phyloP scores from a whole-genome alignment of 2,113 vertebrate species.

The Agapornis roseicollis region DNA sequence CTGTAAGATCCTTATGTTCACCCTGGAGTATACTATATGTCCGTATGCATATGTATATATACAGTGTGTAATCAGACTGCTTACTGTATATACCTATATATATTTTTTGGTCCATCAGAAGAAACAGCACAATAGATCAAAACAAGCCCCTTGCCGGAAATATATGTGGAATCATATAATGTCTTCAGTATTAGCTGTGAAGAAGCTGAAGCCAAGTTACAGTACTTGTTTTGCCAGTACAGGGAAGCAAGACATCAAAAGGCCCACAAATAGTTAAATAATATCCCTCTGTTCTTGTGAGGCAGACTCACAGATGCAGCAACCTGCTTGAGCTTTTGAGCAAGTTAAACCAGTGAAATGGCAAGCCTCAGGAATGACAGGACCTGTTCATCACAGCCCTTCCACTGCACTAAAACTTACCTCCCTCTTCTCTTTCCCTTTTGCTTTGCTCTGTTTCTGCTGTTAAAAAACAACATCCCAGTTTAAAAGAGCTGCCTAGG shows the following conservation, averaged over 20 bases:
- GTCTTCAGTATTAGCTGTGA: neutral
- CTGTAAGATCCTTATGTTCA: accelerated
- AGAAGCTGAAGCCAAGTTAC: neutral
- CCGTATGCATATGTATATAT: too few species aligned
- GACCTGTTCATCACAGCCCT: neutral
- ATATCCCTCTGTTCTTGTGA: neutral
- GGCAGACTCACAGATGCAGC: neutral
- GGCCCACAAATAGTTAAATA: constrained; percentile 24
- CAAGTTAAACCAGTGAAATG: neutral
- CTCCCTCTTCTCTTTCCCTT: neutral
- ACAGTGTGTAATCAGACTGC: neutral
- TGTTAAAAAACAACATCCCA: neutral
- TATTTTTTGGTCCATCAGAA: neutral
- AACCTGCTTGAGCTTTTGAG: neutral
- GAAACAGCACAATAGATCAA: neutral
- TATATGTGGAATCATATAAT: neutral
- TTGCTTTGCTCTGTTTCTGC: neutral
- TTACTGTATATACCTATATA: neutral
- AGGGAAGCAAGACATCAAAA: constrained; percentile 11
- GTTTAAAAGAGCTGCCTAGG: neutral
- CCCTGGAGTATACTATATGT: neutral
- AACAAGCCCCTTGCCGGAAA: neutral
- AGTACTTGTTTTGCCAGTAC: neutral
- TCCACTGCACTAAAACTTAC: neutral
- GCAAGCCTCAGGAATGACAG: neutral